These are phyloP conservation scores for Hippopotamus amphibius DNA, from an alignment of 2,113 vertebrate genomes.

Conservation along the genomic window DNA sequence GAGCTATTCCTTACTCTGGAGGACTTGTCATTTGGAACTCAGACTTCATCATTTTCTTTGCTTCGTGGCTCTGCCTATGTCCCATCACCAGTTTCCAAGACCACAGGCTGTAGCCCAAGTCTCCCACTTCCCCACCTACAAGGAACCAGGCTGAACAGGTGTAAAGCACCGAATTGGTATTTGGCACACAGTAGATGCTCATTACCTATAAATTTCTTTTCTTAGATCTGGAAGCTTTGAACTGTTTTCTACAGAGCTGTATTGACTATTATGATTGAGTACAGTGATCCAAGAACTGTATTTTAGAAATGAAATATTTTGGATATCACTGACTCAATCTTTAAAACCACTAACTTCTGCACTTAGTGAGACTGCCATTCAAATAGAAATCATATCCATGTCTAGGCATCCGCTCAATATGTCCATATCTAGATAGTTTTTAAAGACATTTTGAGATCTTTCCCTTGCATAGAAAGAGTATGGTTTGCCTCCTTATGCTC, in stretches of 20 bases:
- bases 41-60: not conserved
- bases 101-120: not conserved
- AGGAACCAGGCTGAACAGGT: not conserved
- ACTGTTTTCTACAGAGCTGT: not conserved
- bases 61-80: not conserved
- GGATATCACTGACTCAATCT: not conserved
- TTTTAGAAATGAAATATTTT: not conserved
- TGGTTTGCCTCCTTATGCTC: not conserved
- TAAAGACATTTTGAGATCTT: not conserved
- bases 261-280: not conserved
- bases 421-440: constrained; percentile 12
- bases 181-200: not conserved
- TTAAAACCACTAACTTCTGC: not conserved
- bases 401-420: not conserved
- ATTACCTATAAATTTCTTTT: not conserved
- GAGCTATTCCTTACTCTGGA: not conserved
- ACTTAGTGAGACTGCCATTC: not conserved
- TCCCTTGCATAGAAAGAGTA: constrained; percentile 24
- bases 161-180: not conserved
- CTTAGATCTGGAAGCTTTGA: not conserved
- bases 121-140: not conserved
- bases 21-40: not conserved
- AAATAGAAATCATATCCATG: not conserved
- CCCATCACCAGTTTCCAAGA: not conserved
- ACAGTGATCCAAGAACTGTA: not conserved